A percentile compares a stretch with the other conserved stretches of the same genome.
phyloP scores from a whole-genome alignment of 2,888 invertebrate species.

The Galerucella pusilla region DNA sequence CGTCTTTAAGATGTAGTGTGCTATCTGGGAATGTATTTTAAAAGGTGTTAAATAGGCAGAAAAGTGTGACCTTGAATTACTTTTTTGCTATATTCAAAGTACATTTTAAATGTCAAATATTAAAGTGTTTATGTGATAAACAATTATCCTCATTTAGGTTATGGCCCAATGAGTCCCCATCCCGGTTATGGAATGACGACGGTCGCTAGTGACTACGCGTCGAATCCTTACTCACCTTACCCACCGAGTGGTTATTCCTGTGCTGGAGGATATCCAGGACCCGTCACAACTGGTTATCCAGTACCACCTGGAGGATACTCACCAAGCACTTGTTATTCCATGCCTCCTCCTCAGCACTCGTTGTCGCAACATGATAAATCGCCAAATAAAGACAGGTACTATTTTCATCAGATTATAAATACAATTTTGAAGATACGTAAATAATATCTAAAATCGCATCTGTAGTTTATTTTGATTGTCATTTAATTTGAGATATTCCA shows the following conservation, averaged over 20 bases:
- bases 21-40: not conserved
- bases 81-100: not conserved
- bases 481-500: too few relatives aligned
- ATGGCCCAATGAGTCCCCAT: constrained; percentile 86
- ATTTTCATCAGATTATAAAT: constrained; percentile 19
- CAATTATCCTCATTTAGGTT: constrained; percentile 68
- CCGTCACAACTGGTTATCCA: constrained; percentile 71
- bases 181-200: constrained; percentile 83
- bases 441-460: not conserved
- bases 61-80: not conserved
- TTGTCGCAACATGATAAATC: constrained; percentile 75
- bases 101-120: not conserved
- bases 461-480: too few relatives aligned
- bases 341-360: constrained; percentile 86
- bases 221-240: constrained; percentile 68
- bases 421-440: not conserved
- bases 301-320: constrained; percentile 71
- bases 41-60: not conserved
- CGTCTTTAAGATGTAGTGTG: too few relatives aligned
- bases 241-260: constrained; percentile 68
- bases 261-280: constrained; percentile 63
- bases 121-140: not conserved
- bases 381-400: constrained; percentile 77
- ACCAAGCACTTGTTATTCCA: constrained; percentile 80
- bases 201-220: constrained; percentile 83